These are phyloP conservation scores for Heliconius cydno DNA, from an alignment of 2,888 invertebrate species.

Conservation along the genomic window DNA sequence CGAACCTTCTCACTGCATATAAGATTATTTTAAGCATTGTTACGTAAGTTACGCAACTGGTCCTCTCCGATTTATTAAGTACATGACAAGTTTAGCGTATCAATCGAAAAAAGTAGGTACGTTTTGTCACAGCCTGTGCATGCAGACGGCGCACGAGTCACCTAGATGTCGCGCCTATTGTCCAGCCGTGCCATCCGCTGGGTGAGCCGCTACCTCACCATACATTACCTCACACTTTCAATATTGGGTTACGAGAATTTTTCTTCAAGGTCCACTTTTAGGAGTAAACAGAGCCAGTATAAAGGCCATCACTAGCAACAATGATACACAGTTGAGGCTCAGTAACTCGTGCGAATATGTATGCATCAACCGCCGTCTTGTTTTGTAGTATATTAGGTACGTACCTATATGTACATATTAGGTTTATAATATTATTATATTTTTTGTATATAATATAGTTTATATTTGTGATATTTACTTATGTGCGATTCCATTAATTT, in stretches of 20 bases:
- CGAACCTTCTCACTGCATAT: neutral
- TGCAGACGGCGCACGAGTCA: constrained; percentile 71
- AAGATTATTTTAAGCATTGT: constrained; percentile 27
- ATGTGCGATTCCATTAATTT: neutral
- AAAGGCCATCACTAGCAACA: constrained; percentile 77
- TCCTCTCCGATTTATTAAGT: constrained; percentile 34
- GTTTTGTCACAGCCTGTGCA: constrained; percentile 72
- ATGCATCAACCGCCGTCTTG: constrained; percentile 67
- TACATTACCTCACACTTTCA: constrained; percentile 81
- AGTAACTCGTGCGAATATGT: constrained; percentile 74
- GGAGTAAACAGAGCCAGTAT: constrained; percentile 81
- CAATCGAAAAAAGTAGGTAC: constrained; percentile 34
- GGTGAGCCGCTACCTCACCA: constrained; percentile 73
- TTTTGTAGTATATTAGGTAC: constrained; percentile 74
- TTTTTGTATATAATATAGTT: neutral
- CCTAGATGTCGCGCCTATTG: constrained; percentile 83
- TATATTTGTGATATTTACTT: neutral
- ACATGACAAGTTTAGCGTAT: constrained; percentile 38
- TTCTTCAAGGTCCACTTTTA: constrained; percentile 81
- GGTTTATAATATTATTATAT: neutral
- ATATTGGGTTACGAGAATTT: constrained; percentile 83
- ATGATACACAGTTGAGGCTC: constrained; percentile 73
- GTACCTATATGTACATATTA: constrained; percentile 60
- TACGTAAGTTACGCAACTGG: constrained; percentile 37
- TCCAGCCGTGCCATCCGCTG: constrained; percentile 70